A percentile compares a stretch with the other conserved stretches of the same genome.
Evolutionary conservation across 2,113 vertebrate genomes (phyloP).

Genomic region (Heliornis fulica): DNA sequence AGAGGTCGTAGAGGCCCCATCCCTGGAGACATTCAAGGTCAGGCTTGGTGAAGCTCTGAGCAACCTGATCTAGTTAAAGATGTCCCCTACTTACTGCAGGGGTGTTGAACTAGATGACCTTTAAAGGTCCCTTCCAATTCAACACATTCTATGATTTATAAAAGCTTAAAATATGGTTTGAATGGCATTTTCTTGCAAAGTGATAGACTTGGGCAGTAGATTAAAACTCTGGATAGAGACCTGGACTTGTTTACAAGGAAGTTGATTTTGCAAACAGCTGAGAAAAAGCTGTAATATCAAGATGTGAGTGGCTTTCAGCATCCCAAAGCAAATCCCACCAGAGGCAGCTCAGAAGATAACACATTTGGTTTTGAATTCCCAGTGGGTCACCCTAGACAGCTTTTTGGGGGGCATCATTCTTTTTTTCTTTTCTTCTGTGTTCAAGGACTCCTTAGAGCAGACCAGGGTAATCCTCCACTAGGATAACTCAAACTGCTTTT

Average conservation of each 20-base stretch:
- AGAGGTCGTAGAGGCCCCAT: too few relatives aligned
- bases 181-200: not conserved
- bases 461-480: fast-evolving
- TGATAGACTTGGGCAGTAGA: too few relatives aligned
- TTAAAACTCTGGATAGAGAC: not conserved
- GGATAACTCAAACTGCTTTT: not conserved
- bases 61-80: too few relatives aligned
- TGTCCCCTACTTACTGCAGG: too few relatives aligned
- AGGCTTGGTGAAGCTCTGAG: too few relatives aligned
- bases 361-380: not conserved
- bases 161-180: not conserved
- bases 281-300: not conserved
- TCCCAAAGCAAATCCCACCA: not conserved
- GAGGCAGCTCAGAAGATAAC: not conserved
- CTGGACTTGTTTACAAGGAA: not conserved
- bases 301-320: not conserved
- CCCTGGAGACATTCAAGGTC: too few relatives aligned
- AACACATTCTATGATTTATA: not conserved
- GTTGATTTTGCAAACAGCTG: not conserved
- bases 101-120: too few relatives aligned
- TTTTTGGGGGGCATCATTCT: too few relatives aligned
- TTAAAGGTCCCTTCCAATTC: too few relatives aligned
- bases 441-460: not conserved
- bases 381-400: not conserved
- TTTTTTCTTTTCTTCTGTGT: not conserved